Evolutionary conservation across 64 coral and sea anemone species (phyloP), one percentile per base, ranked within the genome.

Genomic region (Montipora foliosa): DNA sequence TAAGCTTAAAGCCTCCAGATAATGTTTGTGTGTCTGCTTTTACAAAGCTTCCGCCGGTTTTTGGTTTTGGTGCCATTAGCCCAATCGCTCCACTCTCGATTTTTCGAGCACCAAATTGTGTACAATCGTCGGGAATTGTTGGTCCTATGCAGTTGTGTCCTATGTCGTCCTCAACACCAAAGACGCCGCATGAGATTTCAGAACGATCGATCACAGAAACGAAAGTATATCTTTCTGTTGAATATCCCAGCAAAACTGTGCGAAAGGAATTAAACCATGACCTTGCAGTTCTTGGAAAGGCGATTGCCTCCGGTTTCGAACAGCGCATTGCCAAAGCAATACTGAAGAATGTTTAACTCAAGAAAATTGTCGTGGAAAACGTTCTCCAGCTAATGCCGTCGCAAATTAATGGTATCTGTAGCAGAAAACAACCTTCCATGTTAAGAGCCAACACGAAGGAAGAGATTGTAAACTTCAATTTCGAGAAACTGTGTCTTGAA

Each of bases 51-150:
- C 67, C 67, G 67, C 67, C 4, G 29, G 67, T 17, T 11, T 71
- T 17, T 11, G 67, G 9, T 5, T 11, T 71, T 71, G 67, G 67
- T 71, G 67, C 67, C 67, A 5, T 71, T 17, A 71, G 67, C 67
- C 67, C 67, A 71, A 17, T 71, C 67, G 67, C 67, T 15, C 67
- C 67, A 15, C 67, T 71, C 67, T 71, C 67, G 67, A 71, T 17
- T 71, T 71, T 71, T 71, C 2, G 11, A 71, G 9, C 67, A 71
- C 67, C 9, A 71, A 71, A 11, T 71, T 71, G 67, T 71, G 67
- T 11, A 71, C 11, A 71, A 14, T 71, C 67, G 67, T 71, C 67
- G 67, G 67, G 67, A 71, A 71, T 71, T 71, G 67, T 71, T 71
- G 67, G 67, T 71, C 29, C 29, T 29, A 29, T 29, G 29, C 29